Evolutionary conservation across 2,113 vertebrate species (phyloP).

Genomic region (Phaethornis superciliosus): DNA sequence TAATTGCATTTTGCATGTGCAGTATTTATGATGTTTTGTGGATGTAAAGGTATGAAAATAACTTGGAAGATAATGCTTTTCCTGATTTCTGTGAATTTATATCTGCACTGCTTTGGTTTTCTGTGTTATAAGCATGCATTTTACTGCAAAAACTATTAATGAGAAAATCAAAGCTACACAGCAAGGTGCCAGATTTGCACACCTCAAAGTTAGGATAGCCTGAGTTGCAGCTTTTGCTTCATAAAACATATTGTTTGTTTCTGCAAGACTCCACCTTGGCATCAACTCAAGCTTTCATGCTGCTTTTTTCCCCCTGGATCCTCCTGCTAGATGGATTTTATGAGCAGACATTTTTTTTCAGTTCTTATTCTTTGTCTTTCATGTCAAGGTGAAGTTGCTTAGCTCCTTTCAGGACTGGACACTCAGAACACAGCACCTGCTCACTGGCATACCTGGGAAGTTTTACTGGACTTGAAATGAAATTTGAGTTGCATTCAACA

Average conservation of each 20-base stretch:
- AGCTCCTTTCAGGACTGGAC: neutral
- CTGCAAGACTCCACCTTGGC: neutral
- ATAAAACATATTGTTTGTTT: neutral
- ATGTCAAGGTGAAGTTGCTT: neutral
- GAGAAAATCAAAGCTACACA: neutral
- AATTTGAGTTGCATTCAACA: neutral
- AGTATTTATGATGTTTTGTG: neutral
- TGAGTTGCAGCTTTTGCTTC: neutral
- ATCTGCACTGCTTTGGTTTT: neutral
- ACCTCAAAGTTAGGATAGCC: neutral
- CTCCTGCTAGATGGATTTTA: neutral
- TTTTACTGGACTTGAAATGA: neutral
- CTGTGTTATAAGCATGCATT: neutral
- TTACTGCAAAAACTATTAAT: neutral
- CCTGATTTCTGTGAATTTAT: neutral
- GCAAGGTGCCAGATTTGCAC: neutral
- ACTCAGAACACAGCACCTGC: rapidly evolving
- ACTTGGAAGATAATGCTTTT: neutral
- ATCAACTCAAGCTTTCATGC: too few relatives aligned
- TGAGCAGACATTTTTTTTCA: neutral
- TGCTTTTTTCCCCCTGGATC: neutral
- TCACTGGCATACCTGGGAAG: neutral
- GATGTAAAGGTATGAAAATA: neutral
- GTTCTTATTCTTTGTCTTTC: neutral
- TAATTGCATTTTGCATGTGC: neutral